These are phyloP conservation scores for Phataginus tetradactyla DNA, from an alignment of 2,797 vertebrate genomes.

Conservation along the genomic window DNA sequence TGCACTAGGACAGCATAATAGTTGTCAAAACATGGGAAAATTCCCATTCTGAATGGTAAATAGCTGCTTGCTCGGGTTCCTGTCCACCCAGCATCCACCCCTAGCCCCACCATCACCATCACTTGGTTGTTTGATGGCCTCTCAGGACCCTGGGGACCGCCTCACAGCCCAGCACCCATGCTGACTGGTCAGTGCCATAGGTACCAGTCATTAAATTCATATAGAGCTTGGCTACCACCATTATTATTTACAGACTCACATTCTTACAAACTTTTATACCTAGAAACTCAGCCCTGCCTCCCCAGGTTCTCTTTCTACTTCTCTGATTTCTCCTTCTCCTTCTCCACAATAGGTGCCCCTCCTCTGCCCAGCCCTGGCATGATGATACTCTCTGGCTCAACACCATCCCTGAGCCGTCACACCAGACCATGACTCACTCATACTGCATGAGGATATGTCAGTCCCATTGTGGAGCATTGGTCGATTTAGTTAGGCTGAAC, in stretches of 20 bases:
- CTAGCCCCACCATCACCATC: too few species aligned
- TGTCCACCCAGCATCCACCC: background rate
- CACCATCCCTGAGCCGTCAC: background rate
- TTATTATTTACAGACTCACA: background rate
- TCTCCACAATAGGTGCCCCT: background rate
- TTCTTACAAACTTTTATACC: background rate
- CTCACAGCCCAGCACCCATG: background rate
- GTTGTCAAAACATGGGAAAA: background rate
- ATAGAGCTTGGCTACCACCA: background rate
- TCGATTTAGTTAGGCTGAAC: background rate
- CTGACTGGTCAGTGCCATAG: background rate
- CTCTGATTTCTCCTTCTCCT: background rate
- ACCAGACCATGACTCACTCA: background rate
- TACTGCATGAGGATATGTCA: background rate
- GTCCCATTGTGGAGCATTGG: background rate
- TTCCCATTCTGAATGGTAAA: background rate
- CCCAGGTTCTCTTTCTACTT: background rate
- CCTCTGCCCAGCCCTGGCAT: background rate
- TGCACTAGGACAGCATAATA: background rate
- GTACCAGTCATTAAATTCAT: background rate
- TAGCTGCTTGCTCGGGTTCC: background rate
- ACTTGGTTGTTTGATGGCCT: background rate
- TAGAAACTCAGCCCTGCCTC: background rate
- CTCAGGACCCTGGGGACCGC: background rate
- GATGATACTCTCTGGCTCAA: background rate